phyloP scores from a whole-genome alignment of 92 coral and sea anemone species.

The Phenganax marumi region DNA sequence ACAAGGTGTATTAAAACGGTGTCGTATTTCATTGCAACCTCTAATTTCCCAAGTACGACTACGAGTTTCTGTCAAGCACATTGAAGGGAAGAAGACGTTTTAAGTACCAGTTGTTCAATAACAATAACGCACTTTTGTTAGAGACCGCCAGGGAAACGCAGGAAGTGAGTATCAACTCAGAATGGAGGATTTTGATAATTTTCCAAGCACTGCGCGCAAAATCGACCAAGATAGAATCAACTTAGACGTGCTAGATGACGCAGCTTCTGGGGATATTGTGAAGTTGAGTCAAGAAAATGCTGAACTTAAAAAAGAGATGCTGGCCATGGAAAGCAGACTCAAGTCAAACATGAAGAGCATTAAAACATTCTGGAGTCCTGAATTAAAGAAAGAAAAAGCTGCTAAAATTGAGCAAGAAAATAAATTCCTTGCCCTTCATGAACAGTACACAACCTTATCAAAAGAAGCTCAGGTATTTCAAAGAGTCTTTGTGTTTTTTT shows the following conservation, averaged over 20 bases:
- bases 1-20: neutral
- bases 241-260: neutral
- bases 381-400: constrained; percentile 92
- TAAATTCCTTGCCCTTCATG: constrained; percentile 70
- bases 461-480: constrained; percentile 84
- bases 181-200: constrained; percentile 9
- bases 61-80: constrained; percentile 20
- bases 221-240: constrained; percentile 30
- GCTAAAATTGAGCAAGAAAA: constrained; percentile 87
- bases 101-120: neutral
- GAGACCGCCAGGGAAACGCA: neutral
- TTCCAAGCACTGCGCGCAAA: constrained; percentile 25
- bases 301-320: constrained; percentile 81
- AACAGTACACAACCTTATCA: constrained; percentile 79
- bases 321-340: constrained; percentile 89
- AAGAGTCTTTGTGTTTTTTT: neutral
- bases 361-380: constrained; percentile 98
- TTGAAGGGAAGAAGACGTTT: neutral
- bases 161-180: neutral
- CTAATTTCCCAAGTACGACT: constrained; percentile 1
- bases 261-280: constrained; percentile 36
- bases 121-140: neutral
- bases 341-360: constrained; percentile 98
- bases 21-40: constrained; percentile 23
- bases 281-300: constrained; percentile 84